Base-by-base conservation (phyloP, 2,113 vertebrate species). In the Aix galericulata region DNA sequence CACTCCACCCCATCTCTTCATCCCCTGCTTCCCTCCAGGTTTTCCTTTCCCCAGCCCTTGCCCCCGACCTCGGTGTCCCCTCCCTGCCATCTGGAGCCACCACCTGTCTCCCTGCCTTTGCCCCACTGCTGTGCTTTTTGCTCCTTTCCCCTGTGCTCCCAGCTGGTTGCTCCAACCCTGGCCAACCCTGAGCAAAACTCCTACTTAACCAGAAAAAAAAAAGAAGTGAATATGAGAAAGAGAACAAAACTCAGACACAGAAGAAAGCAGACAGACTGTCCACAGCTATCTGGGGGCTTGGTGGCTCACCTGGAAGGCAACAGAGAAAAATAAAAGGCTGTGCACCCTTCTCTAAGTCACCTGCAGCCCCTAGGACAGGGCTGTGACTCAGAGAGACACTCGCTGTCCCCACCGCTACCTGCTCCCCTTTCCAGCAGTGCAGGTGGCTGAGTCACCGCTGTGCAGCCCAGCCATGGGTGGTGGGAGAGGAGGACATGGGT, bases 1-100 rank as follows among this genome's bases (percentile, higher is more conserved):
- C 8, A 1, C 90, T 83, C 66, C n/a, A 72, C 48, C 32, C 36
- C 18, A 52, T 32, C 52, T 91, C 34, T 87, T 87, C 82, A 26
- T 87, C 52, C 40, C 38, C 82, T 67, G 50, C 55, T 82, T 95
- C 79, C 13, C 52, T 77, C 42, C 52, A 75, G 66, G 21, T 91
- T 83, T 90, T 86, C 15, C 34, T 72, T 78, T 73, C 21, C n/a
- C n/a, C 6, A 38, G 31, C 5, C 17, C 13, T 85, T 86, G 64
- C n/a, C 53, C 48, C 23, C 34, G 46, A 46, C 53, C 82, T 85
- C 3, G 1, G 55, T 78, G 31, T 67, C 59, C 71, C 74, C 75
- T 93, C 82, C 53, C 50, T 5, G 6, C 82, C 93, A 89, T 85
- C 93, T 95, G 92, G 67, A 95, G 63, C 84, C 76, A 91, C 91